Percentiles rank a stretch among this genome's conserved stretches.
Conservation (phyloP, 1,140 invertebrate genomes). For the Bactericera cockerelli region DNA sequence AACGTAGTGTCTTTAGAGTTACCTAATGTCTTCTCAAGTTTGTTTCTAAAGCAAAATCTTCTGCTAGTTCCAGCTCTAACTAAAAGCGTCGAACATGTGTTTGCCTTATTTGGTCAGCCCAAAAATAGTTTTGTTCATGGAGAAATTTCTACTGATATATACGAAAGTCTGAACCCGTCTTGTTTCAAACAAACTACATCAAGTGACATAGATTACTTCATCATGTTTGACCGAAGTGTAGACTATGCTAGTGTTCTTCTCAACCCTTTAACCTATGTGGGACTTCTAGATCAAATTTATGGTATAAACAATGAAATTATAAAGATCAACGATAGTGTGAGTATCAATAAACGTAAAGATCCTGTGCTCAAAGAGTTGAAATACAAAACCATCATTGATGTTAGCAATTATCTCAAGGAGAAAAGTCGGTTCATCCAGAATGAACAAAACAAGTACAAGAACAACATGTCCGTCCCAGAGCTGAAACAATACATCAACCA, state of each 20-base stretch:
- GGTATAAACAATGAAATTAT: neutral
- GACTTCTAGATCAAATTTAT: neutral
- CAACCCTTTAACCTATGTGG: neutral
- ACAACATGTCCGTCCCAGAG: neutral
- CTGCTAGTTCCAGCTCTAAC: neutral
- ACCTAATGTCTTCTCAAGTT: neutral
- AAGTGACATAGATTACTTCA: conserved; percentile 1
- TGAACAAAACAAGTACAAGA: conserved; percentile 5
- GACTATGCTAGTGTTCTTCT: neutral
- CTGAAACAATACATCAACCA: neutral
- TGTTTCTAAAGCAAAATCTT: neutral
- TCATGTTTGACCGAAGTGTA: neutral
- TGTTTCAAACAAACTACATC: neutral
- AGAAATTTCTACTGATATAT: neutral
- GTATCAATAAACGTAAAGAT: neutral
- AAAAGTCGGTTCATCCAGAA: neutral
- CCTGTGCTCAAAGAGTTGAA: neutral
- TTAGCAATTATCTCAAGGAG: neutral
- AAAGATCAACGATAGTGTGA: neutral
- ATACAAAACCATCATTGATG: conserved; percentile 3
- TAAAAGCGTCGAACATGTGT: neutral
- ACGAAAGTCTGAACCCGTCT: neutral
- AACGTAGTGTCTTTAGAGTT: neutral
- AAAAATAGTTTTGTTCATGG: conserved; percentile 2
- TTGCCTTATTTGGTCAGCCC: conserved; percentile 3